Base-by-base conservation (phyloP, 2,888 invertebrate species). In the Temnothorax rugatulus region DNA sequence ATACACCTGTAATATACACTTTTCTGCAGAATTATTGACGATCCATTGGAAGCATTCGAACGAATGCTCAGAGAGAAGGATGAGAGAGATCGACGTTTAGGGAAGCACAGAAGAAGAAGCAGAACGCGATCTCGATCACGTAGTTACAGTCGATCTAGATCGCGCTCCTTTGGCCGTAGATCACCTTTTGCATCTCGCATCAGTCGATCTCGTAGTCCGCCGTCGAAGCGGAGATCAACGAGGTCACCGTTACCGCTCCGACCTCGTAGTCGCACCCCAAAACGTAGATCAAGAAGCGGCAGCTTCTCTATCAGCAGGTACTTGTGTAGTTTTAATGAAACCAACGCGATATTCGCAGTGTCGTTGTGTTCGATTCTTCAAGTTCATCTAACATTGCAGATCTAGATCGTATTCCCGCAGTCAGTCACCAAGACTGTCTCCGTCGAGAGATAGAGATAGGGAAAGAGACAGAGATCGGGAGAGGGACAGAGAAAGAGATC, bases 41-140 rank as follows among this genome's bases (percentile, higher is more conserved):
- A 98, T 95, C 98, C 98, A 4, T 95, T 98, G 91, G 98, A 98
- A 94, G 98, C 98, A 76, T 98, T 98, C 94, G 97, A 98, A 94
- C 96, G 98, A 89, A 97, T 98, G 96, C 96, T 98, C 92, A 96
- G 97, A 88, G 98, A 98, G 95, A 98, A 98, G 94, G 97, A 97
- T 95, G 97, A 97, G 95, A 95, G 96, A 64, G 97, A 97, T 87
- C 95, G 96, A 90, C 95, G 97, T 77, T 96, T 96, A 90, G 95
- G 96, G 84, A 96, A 96, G 92, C 96, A 97, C 77, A 96, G 97
- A 85, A 94, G 95, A 64, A 95, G 95, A 87, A 95, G 95, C 68
- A 95, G 96, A 84, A 95, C 95, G 44, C 93, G 95, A 76, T 94
- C 95, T 34, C 94, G 95, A 92, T 96, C 94, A 91, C 95, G 95